These are phyloP conservation scores for Loris lydekkerianus DNA, from an alignment of 2,797 vertebrate species.

Conservation along the genomic window DNA sequence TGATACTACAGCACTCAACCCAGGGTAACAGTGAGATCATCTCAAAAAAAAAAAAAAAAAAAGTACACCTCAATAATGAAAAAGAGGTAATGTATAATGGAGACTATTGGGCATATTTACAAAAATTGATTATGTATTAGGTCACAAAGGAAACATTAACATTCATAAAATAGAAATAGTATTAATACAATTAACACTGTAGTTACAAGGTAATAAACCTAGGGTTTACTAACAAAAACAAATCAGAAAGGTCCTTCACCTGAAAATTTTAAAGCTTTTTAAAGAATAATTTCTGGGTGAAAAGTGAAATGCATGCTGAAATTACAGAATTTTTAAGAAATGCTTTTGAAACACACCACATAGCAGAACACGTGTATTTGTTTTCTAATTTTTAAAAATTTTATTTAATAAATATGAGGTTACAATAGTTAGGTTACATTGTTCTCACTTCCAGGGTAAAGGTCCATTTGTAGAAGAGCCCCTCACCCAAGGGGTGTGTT, in stretches of 20 bases:
- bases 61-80: too few species aligned
- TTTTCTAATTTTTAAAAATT: too few species aligned
- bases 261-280: neutral
- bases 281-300: neutral
- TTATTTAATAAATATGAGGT: too few species aligned
- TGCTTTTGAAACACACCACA: neutral
- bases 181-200: neutral
- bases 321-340: neutral
- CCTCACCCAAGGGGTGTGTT: too few species aligned
- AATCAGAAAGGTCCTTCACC: neutral
- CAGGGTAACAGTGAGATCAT: too few species aligned
- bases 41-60: too few species aligned
- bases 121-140: constrained; percentile 13
- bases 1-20: too few species aligned
- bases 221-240: neutral
- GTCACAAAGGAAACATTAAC: neutral
- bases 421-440: too few species aligned
- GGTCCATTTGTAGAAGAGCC: too few species aligned
- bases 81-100: neutral
- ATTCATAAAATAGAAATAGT: neutral
- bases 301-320: neutral
- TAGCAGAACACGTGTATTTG: neutral
- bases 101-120: neutral
- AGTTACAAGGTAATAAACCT: neutral
- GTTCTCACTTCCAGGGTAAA: too few species aligned